Percentiles rank a stretch among this genome's conserved stretches.
phyloP scores from a whole-genome alignment of 2,797 vertebrate genomes.

The Crenichthys baileyi region DNA sequence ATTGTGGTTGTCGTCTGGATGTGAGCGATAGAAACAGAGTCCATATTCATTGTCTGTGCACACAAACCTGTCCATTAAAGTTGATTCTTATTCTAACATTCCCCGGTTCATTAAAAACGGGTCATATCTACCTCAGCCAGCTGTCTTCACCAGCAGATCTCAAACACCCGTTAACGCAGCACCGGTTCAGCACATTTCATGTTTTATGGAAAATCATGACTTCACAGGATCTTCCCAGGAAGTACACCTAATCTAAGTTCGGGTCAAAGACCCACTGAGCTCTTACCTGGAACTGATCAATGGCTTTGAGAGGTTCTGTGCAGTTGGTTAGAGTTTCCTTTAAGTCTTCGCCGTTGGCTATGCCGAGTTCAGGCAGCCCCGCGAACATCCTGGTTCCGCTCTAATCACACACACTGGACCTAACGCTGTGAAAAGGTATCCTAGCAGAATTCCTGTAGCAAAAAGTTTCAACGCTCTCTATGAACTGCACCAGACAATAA shows the following conservation, averaged over 20 bases:
- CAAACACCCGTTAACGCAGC: not conserved
- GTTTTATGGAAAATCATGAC: not conserved
- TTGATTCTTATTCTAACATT: not conserved
- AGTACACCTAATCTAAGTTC: not conserved
- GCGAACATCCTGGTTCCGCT: conserved; percentile 82
- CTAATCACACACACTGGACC: conserved; percentile 7
- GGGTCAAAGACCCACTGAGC: not conserved
- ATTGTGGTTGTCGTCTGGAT: too few relatives aligned
- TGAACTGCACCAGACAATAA: not conserved
- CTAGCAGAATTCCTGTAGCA: fast-evolving
- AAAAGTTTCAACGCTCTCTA: fast-evolving
- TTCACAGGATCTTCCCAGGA: not conserved
- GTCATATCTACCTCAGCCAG: not conserved
- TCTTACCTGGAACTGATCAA: conserved; percentile 97
- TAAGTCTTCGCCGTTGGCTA: conserved; percentile 94
- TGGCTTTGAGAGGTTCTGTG: conserved; percentile 96
- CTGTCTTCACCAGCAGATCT: not conserved
- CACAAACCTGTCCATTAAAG: too few relatives aligned
- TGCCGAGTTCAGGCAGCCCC: conserved; percentile 93
- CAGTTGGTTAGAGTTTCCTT: conserved; percentile 98
- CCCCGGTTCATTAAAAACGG: not conserved
- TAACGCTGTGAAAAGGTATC: fast-evolving
- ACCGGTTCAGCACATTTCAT: too few relatives aligned
- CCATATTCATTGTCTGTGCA: too few relatives aligned
- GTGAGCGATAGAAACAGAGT: too few relatives aligned